These are phyloP conservation scores for Vireo griseus DNA, from an alignment of 2,797 vertebrate species.

Conservation along the genomic window DNA sequence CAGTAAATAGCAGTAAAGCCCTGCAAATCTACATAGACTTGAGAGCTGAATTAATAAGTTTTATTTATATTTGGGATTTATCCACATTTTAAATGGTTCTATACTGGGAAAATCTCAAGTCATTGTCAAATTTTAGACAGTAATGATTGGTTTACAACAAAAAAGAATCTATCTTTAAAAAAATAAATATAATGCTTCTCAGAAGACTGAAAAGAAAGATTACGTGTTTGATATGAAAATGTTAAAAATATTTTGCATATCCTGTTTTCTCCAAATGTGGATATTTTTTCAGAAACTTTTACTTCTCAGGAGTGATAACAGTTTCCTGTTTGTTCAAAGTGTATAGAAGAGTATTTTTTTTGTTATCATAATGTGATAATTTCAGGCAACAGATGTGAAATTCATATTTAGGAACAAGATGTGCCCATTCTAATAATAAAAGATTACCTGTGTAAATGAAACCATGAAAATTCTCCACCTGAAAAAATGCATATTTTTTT, in stretches of 20 bases:
- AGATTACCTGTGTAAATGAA: not conserved
- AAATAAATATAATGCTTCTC: not conserved
- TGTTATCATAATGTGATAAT: not conserved
- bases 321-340: not conserved
- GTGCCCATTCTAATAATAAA: not conserved
- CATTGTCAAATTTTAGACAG: not conserved
- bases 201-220: not conserved
- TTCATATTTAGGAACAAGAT: not conserved
- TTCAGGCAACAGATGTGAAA: not conserved
- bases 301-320: not conserved
- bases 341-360: not conserved
- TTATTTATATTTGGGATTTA: not conserved
- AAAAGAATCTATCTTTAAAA: not conserved
- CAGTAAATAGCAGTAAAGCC: conserved; percentile 1
- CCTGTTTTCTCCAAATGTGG: not conserved
- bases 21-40: not conserved
- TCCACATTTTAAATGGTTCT: not conserved
- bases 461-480: not conserved
- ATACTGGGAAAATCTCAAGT: not conserved
- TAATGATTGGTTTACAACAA: not conserved
- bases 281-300: not conserved
- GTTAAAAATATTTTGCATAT: not conserved
- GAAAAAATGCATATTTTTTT: not conserved
- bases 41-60: conserved; percentile 7
- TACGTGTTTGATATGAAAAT: not conserved